Conservation (phyloP, 2,113 vertebrate species). For the Callocephalon fimbriatum region DNA sequence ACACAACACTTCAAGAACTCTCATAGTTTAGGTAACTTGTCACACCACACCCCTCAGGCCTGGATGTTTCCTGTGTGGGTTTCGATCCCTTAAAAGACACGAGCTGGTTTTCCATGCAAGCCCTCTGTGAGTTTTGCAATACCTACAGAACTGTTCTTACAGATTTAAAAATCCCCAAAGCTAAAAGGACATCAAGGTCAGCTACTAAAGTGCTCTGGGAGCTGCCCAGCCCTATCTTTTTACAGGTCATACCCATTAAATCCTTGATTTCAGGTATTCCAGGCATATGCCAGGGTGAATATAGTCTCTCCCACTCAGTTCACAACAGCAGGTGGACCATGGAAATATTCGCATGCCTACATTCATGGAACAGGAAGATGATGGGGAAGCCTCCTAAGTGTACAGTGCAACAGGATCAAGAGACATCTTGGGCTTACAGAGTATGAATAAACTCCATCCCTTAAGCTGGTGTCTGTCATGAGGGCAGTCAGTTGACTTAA, state of each 20-base stretch:
- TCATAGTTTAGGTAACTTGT: not conserved
- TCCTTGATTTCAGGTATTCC: not conserved
- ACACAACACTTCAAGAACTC: not conserved
- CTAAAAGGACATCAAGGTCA: not conserved
- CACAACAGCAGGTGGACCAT: not conserved
- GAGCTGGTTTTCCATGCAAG: not conserved
- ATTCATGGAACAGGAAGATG: not conserved
- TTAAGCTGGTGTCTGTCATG: not conserved
- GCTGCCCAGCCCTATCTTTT: not conserved
- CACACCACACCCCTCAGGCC: not conserved
- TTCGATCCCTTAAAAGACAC: not conserved
- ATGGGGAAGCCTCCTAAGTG: not conserved
- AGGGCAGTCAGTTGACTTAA: not conserved
- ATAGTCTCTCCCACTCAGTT: not conserved
- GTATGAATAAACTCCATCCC: not conserved
- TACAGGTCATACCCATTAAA: not conserved
- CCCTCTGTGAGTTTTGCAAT: not conserved
- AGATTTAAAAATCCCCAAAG: not conserved
- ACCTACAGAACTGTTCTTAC: not conserved
- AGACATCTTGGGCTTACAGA: not conserved
- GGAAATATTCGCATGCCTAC: not conserved
- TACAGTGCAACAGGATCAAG: not conserved
- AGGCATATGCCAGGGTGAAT: not conserved
- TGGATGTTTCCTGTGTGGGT: not conserved
- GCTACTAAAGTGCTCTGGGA: not conserved